phyloP scores from a whole-genome alignment of 2,113 vertebrate genomes.

The Montifringilla adamsi region DNA sequence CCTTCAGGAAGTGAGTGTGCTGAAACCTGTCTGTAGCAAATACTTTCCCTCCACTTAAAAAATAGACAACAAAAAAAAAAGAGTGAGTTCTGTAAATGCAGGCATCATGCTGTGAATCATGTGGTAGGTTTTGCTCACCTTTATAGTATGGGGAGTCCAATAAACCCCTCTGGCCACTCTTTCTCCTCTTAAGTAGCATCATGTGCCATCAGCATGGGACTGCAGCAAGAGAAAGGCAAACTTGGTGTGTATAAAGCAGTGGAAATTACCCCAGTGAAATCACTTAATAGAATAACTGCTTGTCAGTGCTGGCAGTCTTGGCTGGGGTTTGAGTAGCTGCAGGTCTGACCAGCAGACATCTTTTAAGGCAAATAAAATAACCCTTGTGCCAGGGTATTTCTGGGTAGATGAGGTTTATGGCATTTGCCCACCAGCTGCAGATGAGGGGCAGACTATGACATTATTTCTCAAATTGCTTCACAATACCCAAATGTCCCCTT shows the following conservation, averaged over 20 bases:
- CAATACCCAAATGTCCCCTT: neutral
- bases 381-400: neutral
- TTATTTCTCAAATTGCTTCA: neutral
- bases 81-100: neutral
- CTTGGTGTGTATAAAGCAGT: neutral
- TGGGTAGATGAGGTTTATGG: neutral
- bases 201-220: neutral
- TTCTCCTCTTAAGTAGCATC: neutral
- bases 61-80: neutral
- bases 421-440: neutral
- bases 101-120: neutral
- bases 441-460: neutral
- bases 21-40: neutral
- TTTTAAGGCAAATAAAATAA: neutral
- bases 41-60: neutral
- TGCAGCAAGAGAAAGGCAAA: neutral
- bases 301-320: neutral
- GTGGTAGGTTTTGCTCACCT: neutral
- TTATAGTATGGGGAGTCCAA: neutral
- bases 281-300: neutral
- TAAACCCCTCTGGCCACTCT: neutral
- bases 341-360: neutral
- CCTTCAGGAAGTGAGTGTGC: neutral
- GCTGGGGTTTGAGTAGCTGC: neutral
- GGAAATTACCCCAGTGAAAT: neutral